Conservation (phyloP, 1,140 invertebrate genomes). For the Drosophila obscura region DNA sequence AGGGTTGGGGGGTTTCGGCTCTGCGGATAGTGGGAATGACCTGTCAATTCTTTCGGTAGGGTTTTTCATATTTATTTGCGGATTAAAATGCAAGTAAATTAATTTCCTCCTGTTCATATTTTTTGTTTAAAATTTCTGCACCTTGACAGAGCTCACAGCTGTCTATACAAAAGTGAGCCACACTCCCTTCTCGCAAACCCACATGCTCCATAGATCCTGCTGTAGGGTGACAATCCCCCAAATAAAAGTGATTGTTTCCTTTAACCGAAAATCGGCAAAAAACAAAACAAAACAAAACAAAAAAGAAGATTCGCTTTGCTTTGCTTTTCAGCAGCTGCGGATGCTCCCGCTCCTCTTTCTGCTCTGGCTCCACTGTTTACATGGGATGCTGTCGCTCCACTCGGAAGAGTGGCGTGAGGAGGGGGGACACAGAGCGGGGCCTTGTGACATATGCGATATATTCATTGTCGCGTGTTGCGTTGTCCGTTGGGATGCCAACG, state of each 20-base stretch:
- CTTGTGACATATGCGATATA: slow-evolving; percentile 81
- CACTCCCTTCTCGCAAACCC: background rate
- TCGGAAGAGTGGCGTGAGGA: background rate
- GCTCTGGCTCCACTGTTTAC: slow-evolving; percentile 54
- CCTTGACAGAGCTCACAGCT: no score
- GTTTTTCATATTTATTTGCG: no score
- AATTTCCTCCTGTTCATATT: no score
- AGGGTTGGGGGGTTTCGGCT: slow-evolving; percentile 21
- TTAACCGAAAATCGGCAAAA: slow-evolving; percentile 33
- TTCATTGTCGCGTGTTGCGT: slow-evolving; percentile 78
- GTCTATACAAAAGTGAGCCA: no score
- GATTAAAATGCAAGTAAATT: no score
- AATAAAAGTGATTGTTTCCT: slow-evolving; percentile 78
- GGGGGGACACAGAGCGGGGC: slow-evolving; percentile 31
- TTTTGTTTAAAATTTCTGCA: no score
- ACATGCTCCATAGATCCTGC: background rate
- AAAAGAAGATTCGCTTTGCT: slow-evolving; percentile 43
- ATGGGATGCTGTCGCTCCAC: slow-evolving; percentile 56
- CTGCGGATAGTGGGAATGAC: background rate
- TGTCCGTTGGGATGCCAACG: slow-evolving; percentile 64
- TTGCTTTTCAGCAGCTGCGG: slow-evolving; percentile 67
- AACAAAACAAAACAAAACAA: slow-evolving; percentile 30
- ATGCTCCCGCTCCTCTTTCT: slow-evolving; percentile 26
- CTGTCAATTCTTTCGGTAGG: background rate
- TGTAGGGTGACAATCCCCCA: slow-evolving; percentile 69